Percentiles rank a stretch among this genome's conserved stretches.
phyloP scores from a whole-genome alignment of 2,113 vertebrate genomes.

The Jacana jacana region DNA sequence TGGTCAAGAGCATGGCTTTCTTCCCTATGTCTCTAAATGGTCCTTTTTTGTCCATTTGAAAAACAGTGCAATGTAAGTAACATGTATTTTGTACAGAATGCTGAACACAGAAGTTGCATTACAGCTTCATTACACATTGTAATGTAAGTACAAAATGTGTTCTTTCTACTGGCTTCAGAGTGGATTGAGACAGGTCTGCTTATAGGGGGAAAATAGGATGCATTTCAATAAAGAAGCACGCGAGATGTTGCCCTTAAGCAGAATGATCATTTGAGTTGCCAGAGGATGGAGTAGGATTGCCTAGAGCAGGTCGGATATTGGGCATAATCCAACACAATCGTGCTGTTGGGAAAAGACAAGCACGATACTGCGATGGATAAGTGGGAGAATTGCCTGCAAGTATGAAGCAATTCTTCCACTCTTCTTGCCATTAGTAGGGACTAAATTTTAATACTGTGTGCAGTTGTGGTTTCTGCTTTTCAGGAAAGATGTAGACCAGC shows the following conservation, averaged over 20 bases:
- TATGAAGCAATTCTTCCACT: slow-evolving; percentile 24
- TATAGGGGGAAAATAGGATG: not conserved
- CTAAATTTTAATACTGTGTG: not conserved
- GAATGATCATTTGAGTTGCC: not conserved
- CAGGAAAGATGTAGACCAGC: slow-evolving; percentile 46
- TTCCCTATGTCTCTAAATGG: not conserved
- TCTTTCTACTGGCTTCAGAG: not conserved
- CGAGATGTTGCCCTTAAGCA: not conserved
- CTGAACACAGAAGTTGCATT: not conserved
- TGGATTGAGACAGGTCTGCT: not conserved
- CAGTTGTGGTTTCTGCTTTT: slow-evolving; percentile 45
- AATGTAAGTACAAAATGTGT: not conserved
- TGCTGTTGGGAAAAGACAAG: not conserved
- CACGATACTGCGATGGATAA: not conserved
- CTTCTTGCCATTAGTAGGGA: not conserved
- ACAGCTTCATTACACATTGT: not conserved
- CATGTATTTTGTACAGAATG: not conserved
- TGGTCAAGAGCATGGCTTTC: not conserved
- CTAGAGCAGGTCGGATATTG: not conserved
- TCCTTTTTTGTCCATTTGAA: not conserved
- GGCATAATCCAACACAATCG: not conserved
- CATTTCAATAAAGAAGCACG: not conserved
- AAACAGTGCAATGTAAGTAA: not conserved
- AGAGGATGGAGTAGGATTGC: not conserved
- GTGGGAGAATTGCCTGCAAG: not conserved